Evolutionary conservation across 2,113 vertebrate genomes (phyloP).

Genomic region (Piprites chloris): DNA sequence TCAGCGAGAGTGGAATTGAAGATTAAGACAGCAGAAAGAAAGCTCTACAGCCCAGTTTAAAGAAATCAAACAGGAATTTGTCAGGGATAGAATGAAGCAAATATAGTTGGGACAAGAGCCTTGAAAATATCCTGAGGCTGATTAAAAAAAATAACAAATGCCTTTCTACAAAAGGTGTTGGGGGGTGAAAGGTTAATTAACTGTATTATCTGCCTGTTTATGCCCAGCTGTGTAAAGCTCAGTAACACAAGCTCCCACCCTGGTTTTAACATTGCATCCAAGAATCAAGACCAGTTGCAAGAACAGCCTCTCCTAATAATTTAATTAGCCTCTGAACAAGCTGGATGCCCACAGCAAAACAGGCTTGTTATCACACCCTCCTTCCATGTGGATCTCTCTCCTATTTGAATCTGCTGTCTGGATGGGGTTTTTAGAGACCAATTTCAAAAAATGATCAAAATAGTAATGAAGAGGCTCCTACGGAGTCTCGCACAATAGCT

Average conservation of each 20-base stretch:
- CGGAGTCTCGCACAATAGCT: neutral
- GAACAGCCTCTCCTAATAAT: constrained; percentile 67
- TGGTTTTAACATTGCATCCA: constrained; percentile 53
- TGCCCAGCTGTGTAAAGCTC: constrained; percentile 77
- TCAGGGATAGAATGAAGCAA: constrained; percentile 59
- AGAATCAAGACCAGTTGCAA: constrained; percentile 58
- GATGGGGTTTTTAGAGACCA: constrained; percentile 13
- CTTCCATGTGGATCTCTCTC: neutral
- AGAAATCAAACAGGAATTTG: constrained; percentile 77
- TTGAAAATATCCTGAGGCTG: constrained; percentile 60
- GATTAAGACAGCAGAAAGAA: constrained; percentile 76
- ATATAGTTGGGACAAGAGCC: constrained; percentile 14
- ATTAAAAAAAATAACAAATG: constrained; percentile 61
- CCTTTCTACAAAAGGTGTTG: constrained; percentile 61
- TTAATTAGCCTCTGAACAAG: constrained; percentile 61
- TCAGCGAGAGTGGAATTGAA: constrained; percentile 74
- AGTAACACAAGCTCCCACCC: constrained; percentile 50
- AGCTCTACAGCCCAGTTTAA: constrained; percentile 69
- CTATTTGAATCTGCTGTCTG: neutral
- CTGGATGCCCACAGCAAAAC: neutral
- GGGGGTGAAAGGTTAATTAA: constrained; percentile 79
- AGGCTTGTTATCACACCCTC: neutral
- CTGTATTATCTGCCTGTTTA: constrained; percentile 75
- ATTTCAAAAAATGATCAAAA: constrained; percentile 41
- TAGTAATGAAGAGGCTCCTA: neutral